Percentiles rank a stretch among this genome's conserved stretches.
phyloP scores from a whole-genome alignment of 2,888 invertebrate genomes.

The Eristalinus aeneus region DNA sequence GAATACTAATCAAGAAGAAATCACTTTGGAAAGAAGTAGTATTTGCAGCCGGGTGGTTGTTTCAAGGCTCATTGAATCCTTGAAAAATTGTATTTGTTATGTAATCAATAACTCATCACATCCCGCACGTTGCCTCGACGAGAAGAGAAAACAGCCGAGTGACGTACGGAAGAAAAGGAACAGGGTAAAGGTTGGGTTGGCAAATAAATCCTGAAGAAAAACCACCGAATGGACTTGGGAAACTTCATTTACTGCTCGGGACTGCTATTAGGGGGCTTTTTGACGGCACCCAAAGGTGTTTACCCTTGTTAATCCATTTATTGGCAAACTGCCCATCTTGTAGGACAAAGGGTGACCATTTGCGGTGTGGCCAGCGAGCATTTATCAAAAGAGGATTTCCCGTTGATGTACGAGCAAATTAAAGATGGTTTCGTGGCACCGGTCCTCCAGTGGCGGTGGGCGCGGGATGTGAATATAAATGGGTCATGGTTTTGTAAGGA shows the following conservation, averaged over 20 bases:
- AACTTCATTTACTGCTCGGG: conserved; percentile 18
- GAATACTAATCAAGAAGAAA: conserved; percentile 9
- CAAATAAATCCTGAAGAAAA: conserved; percentile 29
- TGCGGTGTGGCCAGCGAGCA: background rate
- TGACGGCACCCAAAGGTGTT: conserved; percentile 23
- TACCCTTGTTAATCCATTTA: conserved; percentile 39
- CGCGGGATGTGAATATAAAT: background rate
- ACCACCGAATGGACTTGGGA: conserved; percentile 9
- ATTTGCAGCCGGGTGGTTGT: background rate
- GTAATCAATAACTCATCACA: conserved; percentile 15
- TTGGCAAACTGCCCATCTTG: conserved; percentile 2
- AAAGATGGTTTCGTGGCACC: background rate
- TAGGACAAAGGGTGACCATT: background rate
- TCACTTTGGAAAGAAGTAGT: background rate
- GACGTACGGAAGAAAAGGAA: background rate
- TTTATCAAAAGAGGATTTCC: background rate
- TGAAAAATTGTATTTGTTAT: background rate
- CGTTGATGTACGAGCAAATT: background rate
- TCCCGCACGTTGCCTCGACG: background rate
- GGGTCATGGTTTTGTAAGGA: background rate
- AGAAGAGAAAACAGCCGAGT: background rate
- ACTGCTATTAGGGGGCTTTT: conserved; percentile 32
- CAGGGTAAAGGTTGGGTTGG: background rate
- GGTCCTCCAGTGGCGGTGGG: background rate
- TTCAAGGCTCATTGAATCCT: background rate